Evolutionary conservation across 2,113 vertebrate species (phyloP), one percentile per base, ranked within the genome.

Genomic region (Boulengeromyrus knoepffleri): DNA sequence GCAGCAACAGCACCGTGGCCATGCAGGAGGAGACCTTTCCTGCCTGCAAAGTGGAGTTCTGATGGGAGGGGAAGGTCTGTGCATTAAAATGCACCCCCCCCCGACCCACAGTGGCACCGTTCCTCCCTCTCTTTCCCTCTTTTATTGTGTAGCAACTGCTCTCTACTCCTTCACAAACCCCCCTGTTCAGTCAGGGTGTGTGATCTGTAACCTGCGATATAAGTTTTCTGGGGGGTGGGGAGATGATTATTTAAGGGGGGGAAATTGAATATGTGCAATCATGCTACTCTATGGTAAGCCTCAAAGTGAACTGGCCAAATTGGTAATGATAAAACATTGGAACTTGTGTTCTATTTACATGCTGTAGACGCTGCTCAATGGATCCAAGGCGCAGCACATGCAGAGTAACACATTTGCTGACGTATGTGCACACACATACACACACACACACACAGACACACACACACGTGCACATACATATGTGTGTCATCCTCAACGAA

Each of bases 11-110:
- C 95, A 98, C 97, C 0, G 98, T 99, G 42, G 97, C 97, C 93
- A 99, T 99, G 97, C 98, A 99, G 95, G 98, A 97, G 0, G 97
- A 99, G 93, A 98, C 97, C 84, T 99, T 99, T 92, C 98, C 98
- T 0, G 98, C 98, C 88, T 99, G 98, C 95, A 99, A 99, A 95
- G 97, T 99, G 85, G 98, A 99, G 93, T 99, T 99, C 95, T 99
- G 53, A 90, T 31, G 0, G n/a, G 21, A 27, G 46, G 45, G n/a
- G 45, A 47, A 21, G 9, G 49, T n/a, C n/a, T 49, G 58, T 42
- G 70, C 49, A 56, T 70, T 27, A 17, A 74, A 17, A 62, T 56
- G 42, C 83, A 83, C 19, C 58, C 2, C 77, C 77, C 8, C 74
- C 5, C 3, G 42, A 39, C n/a, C 88, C 17, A 19, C 19, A 66